Evolutionary conservation across 2,888 invertebrate species (phyloP), one percentile per base, ranked within the genome.

Genomic region (Xestia rhomboidea): DNA sequence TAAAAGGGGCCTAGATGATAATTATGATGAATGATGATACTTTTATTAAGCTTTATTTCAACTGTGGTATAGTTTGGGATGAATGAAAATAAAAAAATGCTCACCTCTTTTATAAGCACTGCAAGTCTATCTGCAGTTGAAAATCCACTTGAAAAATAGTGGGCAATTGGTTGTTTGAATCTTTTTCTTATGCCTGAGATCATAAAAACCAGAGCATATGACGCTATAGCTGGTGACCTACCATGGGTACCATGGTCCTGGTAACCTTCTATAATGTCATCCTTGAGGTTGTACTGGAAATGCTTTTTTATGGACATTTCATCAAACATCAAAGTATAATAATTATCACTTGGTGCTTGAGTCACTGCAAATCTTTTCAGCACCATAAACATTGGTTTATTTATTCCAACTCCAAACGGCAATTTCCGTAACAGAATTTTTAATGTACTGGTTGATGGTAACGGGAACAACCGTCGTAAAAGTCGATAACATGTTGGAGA

Each of bases 301-400:
- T 71, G 71, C 44, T 71, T 71, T 71, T 71, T 71, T 18, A 71
- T 57, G 46, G 71, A 71, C 71, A 71, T 57, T 60, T 71, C 71
- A 62, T 71, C 71, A 71, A 71, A 70, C 71, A 71, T 60, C 34
- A 71, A 60, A 57, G 27, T 62, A 41, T 71, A 71, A 57, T 57
- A 54, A 62, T 71, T 71, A 57, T 71, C 71, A 41, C 27, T 38
- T 57, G 38, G 44, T 44, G 54, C 21, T 62, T 71, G 62, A 41
- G 57, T 71, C 41, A 44, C 62, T 57, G 27, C 44, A 57, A 44
- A 57, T 27, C 44, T 71, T 62, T 71, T 71, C 34, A 62, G n/a
- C 63, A 64, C 24, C 38, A 38, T 64, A 64, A 64, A 63, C 15
- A 64, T 64, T 64, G 60, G 60, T 60, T 60, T 60, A 60, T 30